Evolutionary conservation across 2,113 vertebrate species (phyloP).

Genomic region (Panurus biarmicus): DNA sequence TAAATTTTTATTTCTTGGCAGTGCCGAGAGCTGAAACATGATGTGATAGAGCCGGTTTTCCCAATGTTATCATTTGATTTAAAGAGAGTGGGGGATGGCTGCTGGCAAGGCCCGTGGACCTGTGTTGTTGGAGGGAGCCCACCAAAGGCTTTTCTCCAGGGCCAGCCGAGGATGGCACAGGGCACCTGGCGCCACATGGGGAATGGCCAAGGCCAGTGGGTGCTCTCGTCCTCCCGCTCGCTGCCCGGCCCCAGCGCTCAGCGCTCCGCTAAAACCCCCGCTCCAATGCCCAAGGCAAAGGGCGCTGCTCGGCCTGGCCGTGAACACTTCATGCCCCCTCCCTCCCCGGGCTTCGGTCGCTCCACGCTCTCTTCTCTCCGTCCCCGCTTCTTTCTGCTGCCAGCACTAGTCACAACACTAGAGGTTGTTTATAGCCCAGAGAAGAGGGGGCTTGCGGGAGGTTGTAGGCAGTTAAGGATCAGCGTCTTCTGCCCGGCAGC

Average conservation of each 20-base stretch:
- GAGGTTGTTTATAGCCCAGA: not conserved
- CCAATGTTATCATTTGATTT: not conserved
- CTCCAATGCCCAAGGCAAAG: rapidly evolving
- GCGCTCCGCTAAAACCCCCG: rapidly evolving
- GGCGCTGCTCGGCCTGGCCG: rapidly evolving
- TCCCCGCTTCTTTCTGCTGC: not conserved
- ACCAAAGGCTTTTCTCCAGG: rapidly evolving
- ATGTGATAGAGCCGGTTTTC: not conserved
- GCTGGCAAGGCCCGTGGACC: rapidly evolving
- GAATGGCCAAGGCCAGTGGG: rapidly evolving
- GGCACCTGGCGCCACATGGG: rapidly evolving
- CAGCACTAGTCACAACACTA: not conserved
- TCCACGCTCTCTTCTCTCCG: not conserved
- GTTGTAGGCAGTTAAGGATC: rapidly evolving
- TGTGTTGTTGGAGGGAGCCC: rapidly evolving
- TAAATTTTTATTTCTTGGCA: not conserved
- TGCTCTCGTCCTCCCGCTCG: not conserved
- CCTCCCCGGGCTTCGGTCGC: no score
- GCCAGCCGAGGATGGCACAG: not conserved
- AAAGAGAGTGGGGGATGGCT: not conserved
- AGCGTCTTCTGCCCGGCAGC: not conserved
- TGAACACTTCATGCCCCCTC: rapidly evolving
- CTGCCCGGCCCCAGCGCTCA: not conserved
- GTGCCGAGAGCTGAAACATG: not conserved
- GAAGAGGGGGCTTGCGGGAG: no score